Base-by-base conservation (phyloP, 2,113 vertebrate genomes). In the Epinephelus fuscoguttatus region DNA sequence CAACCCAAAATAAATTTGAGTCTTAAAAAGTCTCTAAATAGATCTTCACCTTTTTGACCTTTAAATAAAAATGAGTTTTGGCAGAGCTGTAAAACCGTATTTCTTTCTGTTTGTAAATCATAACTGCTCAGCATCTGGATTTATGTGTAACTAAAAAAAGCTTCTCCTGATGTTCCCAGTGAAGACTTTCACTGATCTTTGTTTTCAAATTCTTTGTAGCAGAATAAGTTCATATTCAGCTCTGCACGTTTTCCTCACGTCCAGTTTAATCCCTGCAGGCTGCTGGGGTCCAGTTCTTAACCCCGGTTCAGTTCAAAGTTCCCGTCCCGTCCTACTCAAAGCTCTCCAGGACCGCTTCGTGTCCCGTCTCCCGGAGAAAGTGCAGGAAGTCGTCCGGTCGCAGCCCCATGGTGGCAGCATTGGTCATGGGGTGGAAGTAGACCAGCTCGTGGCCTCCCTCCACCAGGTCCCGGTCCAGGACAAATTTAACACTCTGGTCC, bases 401-500 rank as follows among this genome's bases (percentile, higher is more conserved):
- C 13, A 99, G 84, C 37, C 97, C 97, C 96, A 98, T 92, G 74
- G 96, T 97, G 77, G 97, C 97, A 23, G 94, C 70, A 53, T 98
- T 99, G 77, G 97, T 98, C 97, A 99, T 97, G 12, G 97, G 97
- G 89, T 99, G 97, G 84, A 98, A 98, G 87, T 96, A 97, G 0
- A 99, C 84, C 85, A 89, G 95, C 13, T 97, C 84, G 0, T 99
- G 95, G 30, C 95, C 95, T 3, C 95, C 97, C 67, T 97, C 88
- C 27, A 97, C 81, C 88, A 98, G 95, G 84, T 93, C 95, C 15
- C 92, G 95, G 30, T 99, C 98, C 93, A 99, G 91, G 59, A 99
- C 96, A 42, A 97, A 93, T 70, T 60, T 96, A 53, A 99, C 96
- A 0, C 96, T 96, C 60, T 74, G 94, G 9, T 92, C 95, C 8